Base-by-base conservation (phyloP, 2,113 vertebrate species). In the Phrynosoma blainvillii region DNA sequence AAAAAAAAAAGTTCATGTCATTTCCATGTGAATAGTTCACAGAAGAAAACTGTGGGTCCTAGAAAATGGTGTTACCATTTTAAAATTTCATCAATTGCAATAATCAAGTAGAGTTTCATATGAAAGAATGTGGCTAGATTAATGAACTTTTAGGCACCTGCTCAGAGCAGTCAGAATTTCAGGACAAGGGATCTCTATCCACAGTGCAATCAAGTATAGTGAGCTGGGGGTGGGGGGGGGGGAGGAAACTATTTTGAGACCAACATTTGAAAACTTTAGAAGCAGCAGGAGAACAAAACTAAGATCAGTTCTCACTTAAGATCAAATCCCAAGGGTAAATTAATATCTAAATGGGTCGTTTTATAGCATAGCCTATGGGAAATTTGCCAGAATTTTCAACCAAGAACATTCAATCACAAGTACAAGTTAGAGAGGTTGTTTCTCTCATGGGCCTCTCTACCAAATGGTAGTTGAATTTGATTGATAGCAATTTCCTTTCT, bases 401-500 rank as follows among this genome's bases (percentile, higher is more conserved):
- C 87, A 93, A 94, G 88, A 93, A 91, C 89, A 90, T 91, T 91
- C 90, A 92, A 94, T 91, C 91, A 88, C 66, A 88, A 92, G 88
- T 94, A 92, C 89, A 81, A 90, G 92, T 92, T 90, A 92, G 16
- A n/a, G 92, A 92, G 93, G 93, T 91, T 89, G 94, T 94, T 93
- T 92, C 94, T 92, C 94, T 93, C 84, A 90, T 90, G 90, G 92
- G 93, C 91, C 89, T 91, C 90, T 91, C 92, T 90, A 89, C 94
- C 91, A 93, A 92, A 77, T 90, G 93, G 90, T 93, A 92, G 90
- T 94, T 36, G 86, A 91, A 94, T 86, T 92, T 96, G 94, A 96
- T 96, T 95, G 93, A 95, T 95, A 78, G 91, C 21, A 30, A 87
- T 92, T 96, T 94, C 90, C 92, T 93, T 95, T 95, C 93, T 91